Evolutionary conservation across 1,140 invertebrate genomes (phyloP).

Genomic region (Ptiloglossa arizonensis): DNA sequence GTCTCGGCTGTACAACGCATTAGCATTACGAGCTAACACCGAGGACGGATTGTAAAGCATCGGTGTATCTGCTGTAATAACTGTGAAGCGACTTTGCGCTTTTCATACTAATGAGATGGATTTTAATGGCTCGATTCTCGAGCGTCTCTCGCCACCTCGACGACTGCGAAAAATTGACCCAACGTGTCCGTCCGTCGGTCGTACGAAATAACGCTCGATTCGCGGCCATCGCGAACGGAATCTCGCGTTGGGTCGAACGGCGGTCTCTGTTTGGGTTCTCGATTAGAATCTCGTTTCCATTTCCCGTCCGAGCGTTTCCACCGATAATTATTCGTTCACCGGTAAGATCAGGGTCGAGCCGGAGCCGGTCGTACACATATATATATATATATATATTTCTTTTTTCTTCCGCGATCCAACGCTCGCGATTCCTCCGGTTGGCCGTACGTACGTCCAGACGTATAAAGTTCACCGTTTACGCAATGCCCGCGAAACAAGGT

Average conservation of each 20-base stretch:
- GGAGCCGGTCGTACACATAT: too few species aligned
- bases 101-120: slow-evolving; percentile 77
- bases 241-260: too few species aligned
- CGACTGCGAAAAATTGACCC: slow-evolving; percentile 21
- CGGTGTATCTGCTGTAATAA: slow-evolving; percentile 80
- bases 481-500: too few species aligned
- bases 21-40: slow-evolving; percentile 78
- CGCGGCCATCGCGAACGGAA: too few species aligned
- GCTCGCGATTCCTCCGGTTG: too few species aligned
- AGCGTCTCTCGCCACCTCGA: not conserved
- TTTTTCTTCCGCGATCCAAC: too few species aligned
- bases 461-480: too few species aligned
- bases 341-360: too few species aligned
- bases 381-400: too few species aligned
- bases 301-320: not conserved
- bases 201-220: too few species aligned
- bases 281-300: not conserved
- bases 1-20: slow-evolving; percentile 76
- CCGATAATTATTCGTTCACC: too few species aligned
- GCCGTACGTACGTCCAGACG: too few species aligned
- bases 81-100: slow-evolving; percentile 79
- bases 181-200: not conserved
- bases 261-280: not conserved
- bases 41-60: slow-evolving; percentile 78
- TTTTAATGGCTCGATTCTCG: slow-evolving; percentile 69